Percentiles rank a stretch among this genome's conserved stretches.
Evolutionary conservation across 2,113 vertebrate genomes (phyloP).

Genomic region (Megaptera novaeangliae): DNA sequence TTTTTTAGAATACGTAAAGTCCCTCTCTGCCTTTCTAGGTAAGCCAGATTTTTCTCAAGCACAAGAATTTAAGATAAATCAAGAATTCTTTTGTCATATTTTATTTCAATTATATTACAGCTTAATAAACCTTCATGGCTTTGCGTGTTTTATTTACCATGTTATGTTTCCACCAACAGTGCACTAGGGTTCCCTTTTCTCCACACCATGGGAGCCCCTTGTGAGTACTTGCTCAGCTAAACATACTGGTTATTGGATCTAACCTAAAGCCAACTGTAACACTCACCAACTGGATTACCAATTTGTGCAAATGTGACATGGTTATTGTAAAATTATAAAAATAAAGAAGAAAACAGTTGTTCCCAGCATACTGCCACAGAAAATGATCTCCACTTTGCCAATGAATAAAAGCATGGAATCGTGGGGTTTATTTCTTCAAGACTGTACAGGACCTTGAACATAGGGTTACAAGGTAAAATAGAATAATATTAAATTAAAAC

Average conservation of each 20-base stretch:
- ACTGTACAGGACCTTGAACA: neutral
- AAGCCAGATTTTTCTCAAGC: neutral
- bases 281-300: neutral
- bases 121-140: neutral
- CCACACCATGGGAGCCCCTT: neutral
- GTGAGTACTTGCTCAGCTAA: neutral
- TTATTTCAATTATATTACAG: neutral
- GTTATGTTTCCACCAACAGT: neutral
- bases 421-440: neutral
- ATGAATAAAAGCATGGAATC: neutral
- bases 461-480: neutral
- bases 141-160: neutral
- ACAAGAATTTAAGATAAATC: neutral
- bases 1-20: neutral
- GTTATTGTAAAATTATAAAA: neutral
- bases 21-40: neutral
- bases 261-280: neutral
- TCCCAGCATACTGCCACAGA: neutral
- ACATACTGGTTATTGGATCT: neutral
- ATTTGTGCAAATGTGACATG: neutral
- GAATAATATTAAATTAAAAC: neutral
- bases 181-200: neutral
- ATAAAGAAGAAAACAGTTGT: neutral
- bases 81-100: neutral
- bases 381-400: neutral